Evolutionary conservation across 2,888 invertebrate genomes (phyloP).

Genomic region (Stratiomys singularior): DNA sequence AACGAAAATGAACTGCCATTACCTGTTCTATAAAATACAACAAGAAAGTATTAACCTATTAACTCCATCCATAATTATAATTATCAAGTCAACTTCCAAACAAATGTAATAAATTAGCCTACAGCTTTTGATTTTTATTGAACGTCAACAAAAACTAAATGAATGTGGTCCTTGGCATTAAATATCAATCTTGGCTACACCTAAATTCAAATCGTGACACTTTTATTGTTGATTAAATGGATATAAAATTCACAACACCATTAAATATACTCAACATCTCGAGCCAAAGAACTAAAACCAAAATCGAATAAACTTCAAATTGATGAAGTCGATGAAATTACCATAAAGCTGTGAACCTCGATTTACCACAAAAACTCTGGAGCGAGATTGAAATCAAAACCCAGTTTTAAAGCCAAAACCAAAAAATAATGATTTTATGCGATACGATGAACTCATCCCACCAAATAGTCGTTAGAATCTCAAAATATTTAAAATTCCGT

Average conservation of each 20-base stretch:
- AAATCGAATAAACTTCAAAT: constrained; percentile 9
- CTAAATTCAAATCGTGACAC: constrained; percentile 45
- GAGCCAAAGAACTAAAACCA: constrained; percentile 13
- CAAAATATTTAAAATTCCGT: constrained; percentile 44
- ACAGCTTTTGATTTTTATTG: constrained; percentile 19
- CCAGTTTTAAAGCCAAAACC: too few species aligned
- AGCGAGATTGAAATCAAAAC: too few species aligned
- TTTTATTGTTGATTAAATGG: constrained; percentile 44
- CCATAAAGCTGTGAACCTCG: not conserved
- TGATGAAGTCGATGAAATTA: constrained; percentile 20
- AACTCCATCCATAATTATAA: constrained; percentile 28
- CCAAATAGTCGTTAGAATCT: constrained; percentile 16
- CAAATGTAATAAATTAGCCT: constrained; percentile 27
- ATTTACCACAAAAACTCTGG: too few species aligned
- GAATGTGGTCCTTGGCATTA: constrained; percentile 39
- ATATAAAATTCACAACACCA: constrained; percentile 40
- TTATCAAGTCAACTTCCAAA: constrained; percentile 3
- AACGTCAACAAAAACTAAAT: too few species aligned
- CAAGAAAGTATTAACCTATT: constrained; percentile 39
- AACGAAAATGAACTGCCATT: too few species aligned
- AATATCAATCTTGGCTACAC: constrained; percentile 44
- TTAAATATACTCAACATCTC: constrained; percentile 7
- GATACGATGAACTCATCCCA: constrained; percentile 37
- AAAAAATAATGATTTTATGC: not conserved
- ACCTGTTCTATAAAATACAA: constrained; percentile 2